Conservation (phyloP, 2,888 invertebrate species). For the Homarus gammarus region DNA sequence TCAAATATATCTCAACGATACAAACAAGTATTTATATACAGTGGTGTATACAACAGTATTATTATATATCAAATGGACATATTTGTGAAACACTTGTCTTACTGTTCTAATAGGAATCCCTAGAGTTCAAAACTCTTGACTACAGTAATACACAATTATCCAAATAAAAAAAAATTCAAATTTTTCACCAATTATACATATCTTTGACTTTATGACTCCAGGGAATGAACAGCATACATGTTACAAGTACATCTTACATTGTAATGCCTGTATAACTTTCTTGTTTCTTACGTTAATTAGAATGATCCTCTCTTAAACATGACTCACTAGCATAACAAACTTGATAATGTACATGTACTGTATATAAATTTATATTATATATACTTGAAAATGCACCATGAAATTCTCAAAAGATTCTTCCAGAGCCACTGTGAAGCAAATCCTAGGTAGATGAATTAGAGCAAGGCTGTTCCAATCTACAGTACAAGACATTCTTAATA, state of each 20-base stretch:
- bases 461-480: background rate
- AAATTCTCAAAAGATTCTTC: background rate
- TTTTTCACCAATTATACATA: background rate
- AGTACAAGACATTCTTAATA: background rate
- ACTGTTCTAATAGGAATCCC: conserved; percentile 28
- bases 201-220: conserved; percentile 18
- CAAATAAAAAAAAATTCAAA: conserved; percentile 21
- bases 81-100: conserved; percentile 42
- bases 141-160: conserved; percentile 24
- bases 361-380: conserved; percentile 1
- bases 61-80: conserved; percentile 43
- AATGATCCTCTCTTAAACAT: background rate
- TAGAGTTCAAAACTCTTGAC: conserved; percentile 33
- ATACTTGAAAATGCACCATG: too few relatives aligned
- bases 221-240: conserved; percentile 9
- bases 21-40: conserved; percentile 58
- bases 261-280: background rate
- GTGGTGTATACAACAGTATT: conserved; percentile 43
- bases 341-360: background rate
- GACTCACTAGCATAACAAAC: background rate
- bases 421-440: background rate
- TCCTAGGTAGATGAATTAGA: background rate
- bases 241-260: background rate
- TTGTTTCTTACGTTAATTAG: background rate
- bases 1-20: conserved; percentile 47